phyloP scores from a whole-genome alignment of 37 sponge, comb jelly and placozoan species.

The Chondrosia reniformis region DNA sequence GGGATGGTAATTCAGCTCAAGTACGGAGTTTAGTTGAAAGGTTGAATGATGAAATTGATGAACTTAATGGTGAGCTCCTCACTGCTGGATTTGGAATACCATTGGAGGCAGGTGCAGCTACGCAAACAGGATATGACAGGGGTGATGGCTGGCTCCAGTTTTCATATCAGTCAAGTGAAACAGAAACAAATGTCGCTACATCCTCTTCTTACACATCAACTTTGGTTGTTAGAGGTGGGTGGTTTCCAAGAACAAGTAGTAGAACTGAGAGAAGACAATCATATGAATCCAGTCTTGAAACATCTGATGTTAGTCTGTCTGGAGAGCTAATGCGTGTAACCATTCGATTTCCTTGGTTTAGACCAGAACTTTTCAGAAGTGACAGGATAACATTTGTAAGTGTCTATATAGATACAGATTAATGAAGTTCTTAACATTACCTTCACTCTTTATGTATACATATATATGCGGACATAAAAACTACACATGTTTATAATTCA shows the following conservation, averaged over 20 bases:
- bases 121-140: neutral
- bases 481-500: too few relatives aligned
- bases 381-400: neutral
- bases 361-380: constrained; percentile 37
- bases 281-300: constrained; percentile 1
- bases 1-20: neutral
- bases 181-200: neutral
- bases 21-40: neutral
- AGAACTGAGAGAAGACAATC: neutral
- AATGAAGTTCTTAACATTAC: neutral
- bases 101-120: neutral
- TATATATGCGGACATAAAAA: too few relatives aligned
- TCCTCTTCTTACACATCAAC: constrained; percentile 2
- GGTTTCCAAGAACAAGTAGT: neutral
- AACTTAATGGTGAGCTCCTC: neutral
- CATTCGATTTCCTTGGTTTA: constrained; percentile 56
- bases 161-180: constrained; percentile 17
- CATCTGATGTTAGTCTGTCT: constrained; percentile 13
- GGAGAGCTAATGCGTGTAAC: constrained; percentile 54
- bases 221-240: neutral
- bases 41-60: neutral
- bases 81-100: neutral
- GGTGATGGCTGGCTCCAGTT: constrained; percentile 33
- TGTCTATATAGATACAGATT: neutral
- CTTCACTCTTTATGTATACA: too few relatives aligned